A percentile compares a stretch with the other conserved stretches of the same genome.
Conservation (phyloP, 2,888 invertebrate genomes). For the Microdon myrmicae region DNA sequence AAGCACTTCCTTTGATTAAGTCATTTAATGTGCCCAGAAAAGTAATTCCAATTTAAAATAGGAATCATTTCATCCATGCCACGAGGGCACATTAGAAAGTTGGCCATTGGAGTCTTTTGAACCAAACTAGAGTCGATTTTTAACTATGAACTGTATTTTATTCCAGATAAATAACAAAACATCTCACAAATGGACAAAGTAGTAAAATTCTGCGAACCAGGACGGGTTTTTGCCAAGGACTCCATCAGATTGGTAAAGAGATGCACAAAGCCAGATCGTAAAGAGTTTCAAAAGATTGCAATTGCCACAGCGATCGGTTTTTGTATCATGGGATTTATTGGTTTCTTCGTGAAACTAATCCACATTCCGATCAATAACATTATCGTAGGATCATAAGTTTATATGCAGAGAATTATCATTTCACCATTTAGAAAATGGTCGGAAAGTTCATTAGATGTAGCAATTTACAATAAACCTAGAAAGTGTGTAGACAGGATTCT, state of each 20-base stretch:
- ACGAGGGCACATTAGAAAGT: slow-evolving; percentile 38
- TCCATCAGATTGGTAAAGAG: slow-evolving; percentile 97
- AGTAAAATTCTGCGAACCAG: slow-evolving; percentile 92
- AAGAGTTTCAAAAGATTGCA: slow-evolving; percentile 99
- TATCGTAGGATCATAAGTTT: slow-evolving; percentile 82
- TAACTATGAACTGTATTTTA: neutral
- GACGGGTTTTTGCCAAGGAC: slow-evolving; percentile 96
- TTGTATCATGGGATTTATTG: slow-evolving; percentile 99
- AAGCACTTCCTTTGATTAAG: no score
- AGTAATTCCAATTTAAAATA: no score
- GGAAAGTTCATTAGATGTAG: no score
- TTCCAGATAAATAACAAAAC: slow-evolving; percentile 6
- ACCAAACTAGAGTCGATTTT: neutral
- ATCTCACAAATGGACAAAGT: slow-evolving; percentile 92
- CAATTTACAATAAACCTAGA: no score
- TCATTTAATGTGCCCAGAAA: no score
- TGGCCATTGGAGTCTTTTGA: neutral
- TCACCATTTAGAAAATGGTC: no score
- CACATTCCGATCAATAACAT: slow-evolving; percentile 99
- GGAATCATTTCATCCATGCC: slow-evolving; percentile 9
- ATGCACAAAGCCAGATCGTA: slow-evolving; percentile 99
- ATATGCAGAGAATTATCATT: no score
- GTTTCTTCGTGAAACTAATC: slow-evolving; percentile 99
- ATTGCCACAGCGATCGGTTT: slow-evolving; percentile 99
- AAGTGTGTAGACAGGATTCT: no score